Conservation (phyloP, 2,113 vertebrate genomes). For the Capreolus pygargus region DNA sequence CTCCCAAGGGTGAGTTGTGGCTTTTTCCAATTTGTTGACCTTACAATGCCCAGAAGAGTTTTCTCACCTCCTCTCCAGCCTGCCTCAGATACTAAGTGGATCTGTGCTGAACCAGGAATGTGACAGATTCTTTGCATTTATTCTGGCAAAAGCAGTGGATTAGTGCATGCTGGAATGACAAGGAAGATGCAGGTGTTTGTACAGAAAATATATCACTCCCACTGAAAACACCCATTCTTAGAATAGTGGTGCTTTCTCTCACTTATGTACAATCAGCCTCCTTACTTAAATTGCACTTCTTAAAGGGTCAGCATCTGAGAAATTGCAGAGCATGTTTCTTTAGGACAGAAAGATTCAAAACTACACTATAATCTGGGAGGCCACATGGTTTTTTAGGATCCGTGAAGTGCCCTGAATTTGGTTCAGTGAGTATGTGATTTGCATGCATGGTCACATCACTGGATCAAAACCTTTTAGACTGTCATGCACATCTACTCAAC, state of each 20-base stretch:
- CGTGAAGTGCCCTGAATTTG: neutral
- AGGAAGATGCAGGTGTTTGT: neutral
- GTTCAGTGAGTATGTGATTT: neutral
- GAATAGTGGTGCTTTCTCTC: neutral
- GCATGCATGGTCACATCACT: neutral
- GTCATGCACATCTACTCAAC: neutral
- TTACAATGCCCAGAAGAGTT: conserved; percentile 19
- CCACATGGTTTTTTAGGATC: neutral
- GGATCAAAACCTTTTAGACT: neutral
- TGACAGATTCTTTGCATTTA: neutral
- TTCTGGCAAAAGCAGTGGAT: neutral
- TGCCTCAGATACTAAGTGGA: neutral
- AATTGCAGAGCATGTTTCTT: neutral
- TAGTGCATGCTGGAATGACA: neutral
- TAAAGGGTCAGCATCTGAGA: neutral
- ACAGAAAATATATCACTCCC: neutral
- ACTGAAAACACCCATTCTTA: neutral
- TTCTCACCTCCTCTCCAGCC: neutral
- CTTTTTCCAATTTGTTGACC: conserved; percentile 71
- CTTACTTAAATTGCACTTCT: neutral
- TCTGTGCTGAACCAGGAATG: neutral
- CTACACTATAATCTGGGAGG: neutral
- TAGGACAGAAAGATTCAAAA: neutral
- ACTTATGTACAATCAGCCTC: neutral
- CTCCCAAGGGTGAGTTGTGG: conserved; percentile 70